Evolutionary conservation across 2,888 invertebrate species (phyloP).

Genomic region (Acrocera orbiculus): DNA sequence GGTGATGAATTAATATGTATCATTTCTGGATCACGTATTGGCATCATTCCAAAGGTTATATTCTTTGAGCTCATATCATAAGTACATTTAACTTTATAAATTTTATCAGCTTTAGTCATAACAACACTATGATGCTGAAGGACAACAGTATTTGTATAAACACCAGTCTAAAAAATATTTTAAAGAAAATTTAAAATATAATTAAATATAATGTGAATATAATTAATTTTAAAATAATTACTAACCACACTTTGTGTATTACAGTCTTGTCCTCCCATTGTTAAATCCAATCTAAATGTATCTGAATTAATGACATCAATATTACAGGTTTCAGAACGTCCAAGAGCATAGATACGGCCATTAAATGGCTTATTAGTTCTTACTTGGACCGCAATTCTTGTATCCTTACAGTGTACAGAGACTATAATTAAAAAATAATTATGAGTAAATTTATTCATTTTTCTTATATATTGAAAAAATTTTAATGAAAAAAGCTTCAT

Average conservation of each 20-base stretch:
- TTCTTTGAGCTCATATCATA: slow-evolving; percentile 94
- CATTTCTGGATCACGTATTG: slow-evolving; percentile 89
- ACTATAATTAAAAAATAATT: slow-evolving; percentile 43
- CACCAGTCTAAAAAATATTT: slow-evolving; percentile 49
- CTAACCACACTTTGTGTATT: slow-evolving; percentile 90
- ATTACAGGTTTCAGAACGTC: slow-evolving; percentile 87
- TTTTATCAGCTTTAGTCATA: slow-evolving; percentile 92
- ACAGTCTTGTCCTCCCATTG: slow-evolving; percentile 87
- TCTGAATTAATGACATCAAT: slow-evolving; percentile 86
- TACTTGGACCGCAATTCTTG: slow-evolving; percentile 81
- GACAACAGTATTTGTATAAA: slow-evolving; percentile 86
- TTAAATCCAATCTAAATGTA: slow-evolving; percentile 76
- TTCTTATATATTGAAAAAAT: no score
- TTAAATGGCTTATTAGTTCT: slow-evolving; percentile 88
- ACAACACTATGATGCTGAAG: slow-evolving; percentile 90
- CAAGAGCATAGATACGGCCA: slow-evolving; percentile 83
- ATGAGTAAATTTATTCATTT: no score
- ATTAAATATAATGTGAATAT: no score
- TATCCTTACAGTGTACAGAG: slow-evolving; percentile 86
- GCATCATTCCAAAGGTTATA: slow-evolving; percentile 95
- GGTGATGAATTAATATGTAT: slow-evolving; percentile 90
- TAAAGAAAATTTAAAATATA: no score
- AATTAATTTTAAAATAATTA: slow-evolving; percentile 7
- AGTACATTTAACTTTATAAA: slow-evolving; percentile 90
- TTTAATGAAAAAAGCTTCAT: no score